Evolutionary conservation across 2,113 vertebrate genomes (phyloP), one percentile per base, ranked within the genome.

Genomic region (rat (Rattus norvegicus)): DNA sequence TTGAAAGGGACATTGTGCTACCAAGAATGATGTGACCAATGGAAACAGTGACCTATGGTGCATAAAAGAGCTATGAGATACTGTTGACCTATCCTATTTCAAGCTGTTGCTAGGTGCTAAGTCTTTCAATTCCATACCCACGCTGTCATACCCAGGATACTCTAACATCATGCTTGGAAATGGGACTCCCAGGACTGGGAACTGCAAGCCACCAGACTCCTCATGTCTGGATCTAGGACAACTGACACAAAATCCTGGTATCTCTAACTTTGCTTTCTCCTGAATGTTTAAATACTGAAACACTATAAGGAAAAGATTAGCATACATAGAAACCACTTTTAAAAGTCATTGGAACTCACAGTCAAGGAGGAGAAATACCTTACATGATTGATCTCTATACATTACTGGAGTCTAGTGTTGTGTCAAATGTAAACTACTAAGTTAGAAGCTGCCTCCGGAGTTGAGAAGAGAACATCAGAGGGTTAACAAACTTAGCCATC

Each of bases 351-450:
- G 75, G 94, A 54, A 86, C 36, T 92, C 72, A 30, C 7, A 59
- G 7, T 54, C 75, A 88, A 70, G 7, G 17, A 70, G 49, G 2
- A 92, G 17, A 96, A 88, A 65, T 76, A 75, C 59, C 11, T 49
- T 80, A 65, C 67, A 88, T 56, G 11, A 28, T 47, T 81, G n/a
- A 56, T 69, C 16, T 96, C 73, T 5, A 9, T 89, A 87, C 16
- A 52, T 9, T 94, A n/a, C 77, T 75, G 7, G 43, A 52, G 16
- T 96, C 10, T 43, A 69, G 49, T 94, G 28, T 59, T 67, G n/a
- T 9, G 61, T 73, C 87, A 92, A 90, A 85, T 43, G 67, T n/a
- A 89, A 92, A 88, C 49, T 77, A 70, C 10, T 91, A 97, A 76
- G 54, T 56, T 52, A 81, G 19, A 63, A 16, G 80, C 92, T 70